A percentile compares a stretch with the other conserved stretches of the same genome.
Conservation (phyloP, 2,888 invertebrate species). For the Ormia ochracea region DNA sequence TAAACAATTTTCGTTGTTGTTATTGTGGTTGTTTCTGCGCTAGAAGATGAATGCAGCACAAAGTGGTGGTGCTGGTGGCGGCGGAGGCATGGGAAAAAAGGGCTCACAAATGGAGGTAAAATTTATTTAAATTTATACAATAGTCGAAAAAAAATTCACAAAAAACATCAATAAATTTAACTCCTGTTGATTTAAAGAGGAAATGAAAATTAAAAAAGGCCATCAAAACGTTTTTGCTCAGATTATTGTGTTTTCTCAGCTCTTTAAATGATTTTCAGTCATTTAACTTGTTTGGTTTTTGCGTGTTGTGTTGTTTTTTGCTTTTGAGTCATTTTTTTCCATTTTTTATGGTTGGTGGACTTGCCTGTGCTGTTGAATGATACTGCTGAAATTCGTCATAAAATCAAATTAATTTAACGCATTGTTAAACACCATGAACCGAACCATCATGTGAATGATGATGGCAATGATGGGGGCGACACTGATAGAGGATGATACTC, state of each 20-base stretch:
- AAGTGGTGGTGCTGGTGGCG: constrained; percentile 74
- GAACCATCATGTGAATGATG: not conserved
- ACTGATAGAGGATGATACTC: not conserved
- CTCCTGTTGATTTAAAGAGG: constrained; percentile 29
- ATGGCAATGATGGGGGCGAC: not conserved
- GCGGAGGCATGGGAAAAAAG: constrained; percentile 76
- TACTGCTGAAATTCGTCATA: constrained; percentile 15
- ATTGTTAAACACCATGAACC: constrained; percentile 38
- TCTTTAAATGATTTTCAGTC: not conserved
- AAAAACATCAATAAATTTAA: not conserved
- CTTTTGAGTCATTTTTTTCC: not conserved
- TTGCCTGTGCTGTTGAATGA: not conserved
- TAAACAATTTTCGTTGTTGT: too few species aligned
- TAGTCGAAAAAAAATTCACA: not conserved
- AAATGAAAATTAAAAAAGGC: too few species aligned
- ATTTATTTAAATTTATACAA: not conserved
- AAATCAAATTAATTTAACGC: constrained; percentile 54
- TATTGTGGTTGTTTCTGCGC: not conserved
- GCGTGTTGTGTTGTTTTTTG: too few species aligned
- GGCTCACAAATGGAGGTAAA: constrained; percentile 77
- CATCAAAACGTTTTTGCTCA: not conserved
- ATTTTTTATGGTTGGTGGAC: constrained; percentile 11
- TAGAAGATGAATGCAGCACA: constrained; percentile 77
- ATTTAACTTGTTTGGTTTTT: not conserved
- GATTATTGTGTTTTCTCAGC: not conserved